Percentiles rank a stretch among this genome's conserved stretches.
Conservation (phyloP, 2,797 vertebrate species). For the Phoxinus dragarum region DNA sequence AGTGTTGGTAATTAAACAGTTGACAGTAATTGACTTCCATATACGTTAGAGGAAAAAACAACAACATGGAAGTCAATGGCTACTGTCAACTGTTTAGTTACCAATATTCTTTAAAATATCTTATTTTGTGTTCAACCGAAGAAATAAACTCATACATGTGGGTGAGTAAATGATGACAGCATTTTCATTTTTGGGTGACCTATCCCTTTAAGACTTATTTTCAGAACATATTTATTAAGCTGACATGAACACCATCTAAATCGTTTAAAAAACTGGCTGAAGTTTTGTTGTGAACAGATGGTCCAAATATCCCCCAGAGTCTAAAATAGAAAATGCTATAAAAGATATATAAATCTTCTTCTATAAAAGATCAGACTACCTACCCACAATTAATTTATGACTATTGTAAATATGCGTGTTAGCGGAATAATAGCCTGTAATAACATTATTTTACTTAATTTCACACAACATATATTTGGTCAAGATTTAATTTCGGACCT, state of each 20-base stretch:
- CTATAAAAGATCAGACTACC: neutral
- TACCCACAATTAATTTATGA: neutral
- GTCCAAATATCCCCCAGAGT: constrained; percentile 7
- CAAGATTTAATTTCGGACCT: neutral
- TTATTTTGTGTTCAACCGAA: too few species aligned
- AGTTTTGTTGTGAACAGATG: constrained; percentile 23
- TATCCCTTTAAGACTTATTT: too few species aligned
- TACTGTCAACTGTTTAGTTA: too few species aligned
- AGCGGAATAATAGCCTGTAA: neutral
- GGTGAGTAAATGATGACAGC: too few species aligned
- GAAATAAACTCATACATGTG: too few species aligned
- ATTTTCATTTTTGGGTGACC: too few species aligned
- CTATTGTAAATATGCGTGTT: neutral
- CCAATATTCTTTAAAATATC: too few species aligned
- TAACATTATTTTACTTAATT: neutral
- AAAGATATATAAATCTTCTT: too few species aligned
- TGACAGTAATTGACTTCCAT: too few species aligned
- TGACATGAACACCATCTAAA: neutral
- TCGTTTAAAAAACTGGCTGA: neutral
- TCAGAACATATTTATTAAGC: neutral
- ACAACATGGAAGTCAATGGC: too few species aligned
- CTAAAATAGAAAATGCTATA: constrained; percentile 28
- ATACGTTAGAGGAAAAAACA: too few species aligned
- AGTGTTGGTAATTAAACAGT: too few species aligned
- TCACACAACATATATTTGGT: neutral